Percentiles rank a stretch among this genome's conserved stretches.
Evolutionary conservation across 1,140 invertebrate genomes (phyloP).

Genomic region (Gryon sp.): DNA sequence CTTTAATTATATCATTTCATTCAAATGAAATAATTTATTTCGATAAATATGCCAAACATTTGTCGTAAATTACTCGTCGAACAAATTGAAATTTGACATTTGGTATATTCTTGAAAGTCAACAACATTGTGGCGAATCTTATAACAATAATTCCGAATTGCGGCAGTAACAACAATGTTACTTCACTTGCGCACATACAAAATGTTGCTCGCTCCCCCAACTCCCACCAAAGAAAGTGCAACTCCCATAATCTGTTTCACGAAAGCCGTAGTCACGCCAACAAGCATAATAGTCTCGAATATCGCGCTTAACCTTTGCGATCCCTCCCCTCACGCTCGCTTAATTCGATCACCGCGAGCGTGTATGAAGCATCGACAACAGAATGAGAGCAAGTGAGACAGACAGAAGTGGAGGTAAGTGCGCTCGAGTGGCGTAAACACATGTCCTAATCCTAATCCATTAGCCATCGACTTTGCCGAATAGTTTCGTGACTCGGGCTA

Average conservation of each 20-base stretch:
- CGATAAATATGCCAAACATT: too few species aligned
- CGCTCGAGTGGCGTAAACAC: constrained; percentile 56
- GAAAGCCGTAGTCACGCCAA: constrained; percentile 55
- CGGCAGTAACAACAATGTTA: constrained; percentile 9
- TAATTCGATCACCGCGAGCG: constrained; percentile 40
- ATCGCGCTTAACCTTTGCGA: constrained; percentile 57
- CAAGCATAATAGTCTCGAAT: constrained; percentile 47
- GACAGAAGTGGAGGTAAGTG: constrained; percentile 11
- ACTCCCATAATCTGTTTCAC: constrained; percentile 53
- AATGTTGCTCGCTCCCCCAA: too few species aligned
- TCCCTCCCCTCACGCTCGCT: constrained; percentile 10
- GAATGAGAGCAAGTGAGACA: background rate
- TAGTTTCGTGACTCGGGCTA: constrained; percentile 60
- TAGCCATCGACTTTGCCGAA: constrained; percentile 59
- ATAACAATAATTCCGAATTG: constrained; percentile 11
- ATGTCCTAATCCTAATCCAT: constrained; percentile 64
- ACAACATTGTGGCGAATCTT: too few species aligned
- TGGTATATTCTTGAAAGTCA: too few species aligned
- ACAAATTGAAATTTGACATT: too few species aligned
- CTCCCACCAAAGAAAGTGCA: constrained; percentile 40
- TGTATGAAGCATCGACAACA: background rate
- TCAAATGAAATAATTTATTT: too few species aligned
- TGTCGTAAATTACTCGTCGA: too few species aligned
- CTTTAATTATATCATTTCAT: too few species aligned
- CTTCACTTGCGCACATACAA: constrained; percentile 35